Base-by-base conservation (phyloP, 2,113 vertebrate genomes). In the Vimba vimba region DNA sequence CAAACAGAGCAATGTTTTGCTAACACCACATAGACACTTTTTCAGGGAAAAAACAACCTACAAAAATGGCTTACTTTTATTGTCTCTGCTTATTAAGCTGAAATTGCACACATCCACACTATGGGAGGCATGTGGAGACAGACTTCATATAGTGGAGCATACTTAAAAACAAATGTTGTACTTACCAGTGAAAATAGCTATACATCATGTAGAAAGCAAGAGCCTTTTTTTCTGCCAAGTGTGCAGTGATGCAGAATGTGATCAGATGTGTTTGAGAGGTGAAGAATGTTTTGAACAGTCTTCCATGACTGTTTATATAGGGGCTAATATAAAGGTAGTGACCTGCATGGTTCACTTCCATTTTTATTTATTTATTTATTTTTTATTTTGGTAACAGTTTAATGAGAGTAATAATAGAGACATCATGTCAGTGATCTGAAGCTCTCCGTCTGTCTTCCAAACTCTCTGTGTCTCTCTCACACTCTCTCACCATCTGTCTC, bases 341-440 rank as follows among this genome's bases (percentile, higher is more conserved):
- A 57, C 64, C 23, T 66, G 73, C 55, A 60, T 47, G 52, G 77
- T 77, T 45, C 23, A 13, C 9, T 79, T 36, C 21, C 23, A 73
- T n/a, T 33, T 68, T 52, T n/a, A 45, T 19, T 30, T 33, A 15
- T 27, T 12, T 11, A 2, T 9, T 75, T 75, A 9, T 21, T 30
- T 55, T 21, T 2, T 1, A 9, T 25, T 19, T 76, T 27, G 30
- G 50, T 33, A 55, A 77, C 75, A 75, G 55, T 75, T 59, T 71
- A 57, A 57, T 74, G 13, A 69, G 30, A 62, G 52, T 71, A 85
- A 68, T 78, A 78, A 85, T 71, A 45, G 55, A 82, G 27, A 50
- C 62, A 69, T 82, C 62, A 82, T 52, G 43, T 30, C 39, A 82
- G 19, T 33, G 62, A 82, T 62, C 62, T 82, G 23, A 69, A 71